These are phyloP conservation scores for Mirza zaza DNA, from an alignment of 2,113 vertebrate species.

Conservation along the genomic window DNA sequence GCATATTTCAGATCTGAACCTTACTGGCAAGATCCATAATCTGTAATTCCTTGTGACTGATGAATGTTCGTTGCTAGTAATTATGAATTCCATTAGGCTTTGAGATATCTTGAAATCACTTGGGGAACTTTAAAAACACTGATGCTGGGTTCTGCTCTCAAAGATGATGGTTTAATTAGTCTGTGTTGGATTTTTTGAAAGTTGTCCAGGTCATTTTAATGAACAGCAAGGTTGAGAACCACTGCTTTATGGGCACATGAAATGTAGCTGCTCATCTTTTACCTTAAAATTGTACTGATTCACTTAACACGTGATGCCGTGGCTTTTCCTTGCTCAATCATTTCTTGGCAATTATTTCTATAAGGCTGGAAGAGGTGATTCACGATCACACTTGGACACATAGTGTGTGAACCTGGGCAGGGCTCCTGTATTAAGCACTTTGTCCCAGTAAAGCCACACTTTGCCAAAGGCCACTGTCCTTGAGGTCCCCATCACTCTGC, in stretches of 20 bases:
- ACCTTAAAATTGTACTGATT: not conserved
- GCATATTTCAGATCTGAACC: not conserved
- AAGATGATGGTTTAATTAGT: not conserved
- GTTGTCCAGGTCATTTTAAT: not conserved
- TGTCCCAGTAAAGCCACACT: not conserved
- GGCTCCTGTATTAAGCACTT: not conserved
- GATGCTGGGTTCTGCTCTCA: not conserved
- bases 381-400: not conserved
- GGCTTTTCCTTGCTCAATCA: not conserved
- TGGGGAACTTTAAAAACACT: not conserved
- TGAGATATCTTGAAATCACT: not conserved
- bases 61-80: not conserved
- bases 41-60: not conserved
- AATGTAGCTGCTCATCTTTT: not conserved
- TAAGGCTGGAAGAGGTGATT: not conserved
- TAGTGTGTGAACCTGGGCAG: not conserved
- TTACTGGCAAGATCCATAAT: not conserved
- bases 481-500: too few relatives aligned
- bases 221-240: not conserved
- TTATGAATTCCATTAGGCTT: slow-evolving; percentile 4
- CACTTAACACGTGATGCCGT: rapidly evolving
- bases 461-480: not conserved
- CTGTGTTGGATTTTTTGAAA: not conserved
- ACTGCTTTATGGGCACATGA: not conserved
- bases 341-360: not conserved